Conservation (phyloP, 1,140 invertebrate genomes). For the Andricus grossulariae region DNA sequence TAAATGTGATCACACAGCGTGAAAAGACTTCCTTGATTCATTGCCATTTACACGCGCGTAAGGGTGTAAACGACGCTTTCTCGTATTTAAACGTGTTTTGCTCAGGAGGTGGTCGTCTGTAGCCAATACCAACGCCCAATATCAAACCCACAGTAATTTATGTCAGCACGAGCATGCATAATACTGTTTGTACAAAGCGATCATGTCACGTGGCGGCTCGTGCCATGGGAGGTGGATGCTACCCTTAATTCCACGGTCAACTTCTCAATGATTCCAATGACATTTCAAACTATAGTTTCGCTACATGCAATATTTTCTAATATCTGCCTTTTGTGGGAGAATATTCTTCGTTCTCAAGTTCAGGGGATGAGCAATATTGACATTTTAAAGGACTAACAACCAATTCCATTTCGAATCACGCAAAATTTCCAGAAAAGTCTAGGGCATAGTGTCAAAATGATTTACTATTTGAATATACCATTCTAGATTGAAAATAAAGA, state of each 20-base stretch:
- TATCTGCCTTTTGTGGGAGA: background rate
- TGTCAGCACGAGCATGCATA: constrained; percentile 62
- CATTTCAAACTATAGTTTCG: background rate
- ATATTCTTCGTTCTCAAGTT: too few relatives aligned
- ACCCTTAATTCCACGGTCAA: constrained; percentile 28
- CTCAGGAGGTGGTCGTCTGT: constrained; percentile 52
- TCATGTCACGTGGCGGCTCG: constrained; percentile 59
- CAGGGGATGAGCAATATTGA: too few relatives aligned
- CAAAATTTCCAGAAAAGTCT: too few relatives aligned
- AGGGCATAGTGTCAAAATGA: too few relatives aligned
- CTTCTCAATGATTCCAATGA: background rate
- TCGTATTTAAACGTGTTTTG: constrained; percentile 46
- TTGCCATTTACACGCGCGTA: background rate
- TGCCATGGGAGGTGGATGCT: constrained; percentile 45
- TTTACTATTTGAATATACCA: too few relatives aligned
- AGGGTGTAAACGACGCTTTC: constrained; percentile 24
- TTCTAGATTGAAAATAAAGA: too few relatives aligned
- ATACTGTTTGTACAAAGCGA: constrained; percentile 60
- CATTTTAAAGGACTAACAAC: too few relatives aligned
- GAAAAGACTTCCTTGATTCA: constrained; percentile 29
- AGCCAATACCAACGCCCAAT: constrained; percentile 46
- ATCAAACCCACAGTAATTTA: constrained; percentile 64
- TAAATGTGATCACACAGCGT: constrained; percentile 30
- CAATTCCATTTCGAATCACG: too few relatives aligned
- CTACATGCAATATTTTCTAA: background rate